phyloP scores from a whole-genome alignment of 2,113 vertebrate genomes.

The Micromys minutus region DNA sequence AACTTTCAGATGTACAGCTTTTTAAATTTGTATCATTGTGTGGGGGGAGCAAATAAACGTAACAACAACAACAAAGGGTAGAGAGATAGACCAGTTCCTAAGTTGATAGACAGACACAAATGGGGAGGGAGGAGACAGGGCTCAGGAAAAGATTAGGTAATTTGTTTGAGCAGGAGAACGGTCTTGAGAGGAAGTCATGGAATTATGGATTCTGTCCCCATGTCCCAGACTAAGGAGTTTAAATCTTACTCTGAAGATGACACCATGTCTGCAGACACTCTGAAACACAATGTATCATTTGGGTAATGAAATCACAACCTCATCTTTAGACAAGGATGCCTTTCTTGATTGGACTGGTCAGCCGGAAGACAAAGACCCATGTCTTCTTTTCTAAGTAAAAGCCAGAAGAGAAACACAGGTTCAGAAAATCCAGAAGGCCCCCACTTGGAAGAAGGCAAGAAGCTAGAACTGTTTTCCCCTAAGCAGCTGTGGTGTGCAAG shows the following conservation, averaged over 20 bases:
- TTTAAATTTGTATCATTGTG: neutral
- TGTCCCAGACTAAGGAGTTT: neutral
- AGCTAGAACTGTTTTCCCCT: neutral
- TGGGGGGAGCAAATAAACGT: neutral
- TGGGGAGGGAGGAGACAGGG: too few relatives aligned
- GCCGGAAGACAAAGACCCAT: neutral
- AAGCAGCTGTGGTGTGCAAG: constrained; percentile 58
- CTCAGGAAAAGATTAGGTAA: neutral
- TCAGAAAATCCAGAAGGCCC: constrained; percentile 17
- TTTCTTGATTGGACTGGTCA: constrained; percentile 11
- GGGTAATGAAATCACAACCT: neutral
- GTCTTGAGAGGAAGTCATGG: neutral
- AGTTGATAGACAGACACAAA: neutral
- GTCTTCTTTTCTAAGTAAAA: neutral
- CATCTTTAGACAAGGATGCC: neutral
- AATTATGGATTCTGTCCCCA: neutral
- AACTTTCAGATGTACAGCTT: neutral
- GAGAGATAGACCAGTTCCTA: neutral
- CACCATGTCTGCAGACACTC: neutral
- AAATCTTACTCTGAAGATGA: neutral
- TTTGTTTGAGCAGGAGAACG: neutral
- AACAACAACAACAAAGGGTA: neutral
- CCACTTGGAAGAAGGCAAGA: neutral
- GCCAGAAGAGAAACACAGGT: neutral
- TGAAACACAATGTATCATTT: neutral